Evolutionary conservation across 2,888 invertebrate genomes (phyloP).

Genomic region (Tachina fera): DNA sequence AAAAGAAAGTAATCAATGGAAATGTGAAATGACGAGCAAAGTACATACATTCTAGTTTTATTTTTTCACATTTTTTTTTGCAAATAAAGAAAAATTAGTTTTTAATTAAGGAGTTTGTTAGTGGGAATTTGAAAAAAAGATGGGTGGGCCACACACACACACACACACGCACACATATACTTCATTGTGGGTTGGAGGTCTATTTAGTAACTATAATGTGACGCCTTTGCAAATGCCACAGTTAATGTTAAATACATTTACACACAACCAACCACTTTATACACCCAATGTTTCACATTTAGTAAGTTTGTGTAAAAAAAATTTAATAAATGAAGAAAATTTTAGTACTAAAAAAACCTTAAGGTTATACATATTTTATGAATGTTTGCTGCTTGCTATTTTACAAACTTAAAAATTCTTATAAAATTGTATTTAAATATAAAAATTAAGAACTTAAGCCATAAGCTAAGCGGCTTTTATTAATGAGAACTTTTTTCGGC

Average conservation of each 20-base stretch:
- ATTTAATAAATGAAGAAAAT: background rate
- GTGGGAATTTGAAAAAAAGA: background rate
- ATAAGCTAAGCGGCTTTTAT: too few relatives aligned
- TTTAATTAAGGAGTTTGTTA: conserved; percentile 60
- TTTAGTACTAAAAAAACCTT: background rate
- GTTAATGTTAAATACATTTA: background rate
- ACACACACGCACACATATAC: background rate
- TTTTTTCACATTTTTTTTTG: background rate
- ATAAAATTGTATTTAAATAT: too few relatives aligned
- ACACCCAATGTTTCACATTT: conserved; percentile 16
- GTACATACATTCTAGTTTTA: background rate
- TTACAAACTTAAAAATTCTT: too few relatives aligned
- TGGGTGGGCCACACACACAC: background rate
- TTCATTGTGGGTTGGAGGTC: background rate
- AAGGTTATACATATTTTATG: too few relatives aligned
- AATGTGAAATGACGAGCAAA: conserved; percentile 38
- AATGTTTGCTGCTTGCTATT: too few relatives aligned
- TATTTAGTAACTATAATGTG: background rate
- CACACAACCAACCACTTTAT: background rate
- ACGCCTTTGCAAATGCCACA: background rate
- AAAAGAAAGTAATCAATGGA: conserved; percentile 51
- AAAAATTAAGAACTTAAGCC: too few relatives aligned
- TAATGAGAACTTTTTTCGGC: too few relatives aligned
- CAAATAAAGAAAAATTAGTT: conserved; percentile 56
- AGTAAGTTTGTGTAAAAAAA: background rate